Evolutionary conservation across 2,888 invertebrate species (phyloP).

Genomic region (Bombyx huttoni): DNA sequence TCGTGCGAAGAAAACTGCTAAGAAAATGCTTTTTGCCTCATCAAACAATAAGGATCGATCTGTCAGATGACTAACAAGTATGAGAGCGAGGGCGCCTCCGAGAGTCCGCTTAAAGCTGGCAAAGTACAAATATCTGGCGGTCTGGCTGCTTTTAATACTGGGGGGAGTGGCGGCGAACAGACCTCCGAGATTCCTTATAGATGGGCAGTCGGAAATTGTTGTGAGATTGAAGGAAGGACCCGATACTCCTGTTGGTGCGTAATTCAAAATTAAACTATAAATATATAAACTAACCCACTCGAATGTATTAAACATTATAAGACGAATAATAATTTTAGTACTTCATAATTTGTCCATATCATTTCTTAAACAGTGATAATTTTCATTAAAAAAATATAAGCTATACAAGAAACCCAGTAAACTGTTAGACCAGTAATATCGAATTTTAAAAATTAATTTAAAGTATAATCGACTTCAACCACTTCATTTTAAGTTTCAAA

Average conservation of each 20-base stretch:
- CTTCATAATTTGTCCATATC: no score
- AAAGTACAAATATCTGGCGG: constrained; percentile 18
- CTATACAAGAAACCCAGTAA: background rate
- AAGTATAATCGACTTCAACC: background rate
- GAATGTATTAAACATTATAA: background rate
- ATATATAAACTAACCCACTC: background rate
- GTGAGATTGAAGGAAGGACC: constrained; percentile 89
- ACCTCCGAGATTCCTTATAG: constrained; percentile 89
- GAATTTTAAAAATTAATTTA: background rate
- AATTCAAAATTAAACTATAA: background rate
- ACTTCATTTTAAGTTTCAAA: background rate
- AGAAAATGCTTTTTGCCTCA: constrained; percentile 49
- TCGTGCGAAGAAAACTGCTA: constrained; percentile 46
- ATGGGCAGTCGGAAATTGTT: constrained; percentile 92
- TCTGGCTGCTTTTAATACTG: constrained; percentile 27
- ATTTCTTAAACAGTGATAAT: no score
- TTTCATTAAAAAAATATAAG: background rate
- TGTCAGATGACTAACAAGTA: constrained; percentile 46
- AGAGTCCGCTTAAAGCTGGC: constrained; percentile 57
- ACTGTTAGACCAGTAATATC: background rate
- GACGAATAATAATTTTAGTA: background rate
- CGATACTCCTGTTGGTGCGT: constrained; percentile 87
- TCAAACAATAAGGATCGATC: constrained; percentile 33
- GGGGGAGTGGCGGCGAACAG: constrained; percentile 72
- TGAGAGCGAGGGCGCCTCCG: constrained; percentile 35